Percentiles rank a stretch among this genome's conserved stretches.
phyloP scores from a whole-genome alignment of 2,113 vertebrate genomes.

The Pungitius pungitius region DNA sequence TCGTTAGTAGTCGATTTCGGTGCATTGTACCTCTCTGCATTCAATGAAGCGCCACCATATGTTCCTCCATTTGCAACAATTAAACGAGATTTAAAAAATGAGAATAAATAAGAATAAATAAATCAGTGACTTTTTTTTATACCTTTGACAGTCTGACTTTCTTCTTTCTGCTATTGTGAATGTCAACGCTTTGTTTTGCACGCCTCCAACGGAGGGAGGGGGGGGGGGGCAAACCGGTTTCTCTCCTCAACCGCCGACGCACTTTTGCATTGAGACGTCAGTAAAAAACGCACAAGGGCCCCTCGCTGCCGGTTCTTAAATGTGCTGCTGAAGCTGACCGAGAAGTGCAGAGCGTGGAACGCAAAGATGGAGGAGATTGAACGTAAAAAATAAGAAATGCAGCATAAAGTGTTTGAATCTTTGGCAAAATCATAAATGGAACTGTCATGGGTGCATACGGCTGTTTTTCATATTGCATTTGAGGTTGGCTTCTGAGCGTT shows the following conservation, averaged over 20 bases:
- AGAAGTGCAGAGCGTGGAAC: constrained; percentile 3
- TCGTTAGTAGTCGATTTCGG: constrained; percentile 14
- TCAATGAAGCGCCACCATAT: constrained; percentile 45
- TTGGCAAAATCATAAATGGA: constrained; percentile 75
- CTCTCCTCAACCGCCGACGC: too few species aligned
- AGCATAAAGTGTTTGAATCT: constrained; percentile 65
- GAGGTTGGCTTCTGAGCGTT: constrained; percentile 43
- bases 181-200: too few species aligned
- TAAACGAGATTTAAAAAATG: constrained; percentile 29
- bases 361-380: constrained; percentile 15
- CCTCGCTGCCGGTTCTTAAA: constrained; percentile 8
- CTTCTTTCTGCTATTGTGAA: too few species aligned
- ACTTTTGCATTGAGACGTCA: constrained; percentile 13
- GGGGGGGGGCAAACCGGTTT: too few species aligned
- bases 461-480: constrained; percentile 72
- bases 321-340: constrained; percentile 8
- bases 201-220: too few species aligned
- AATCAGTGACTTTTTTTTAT: constrained; percentile 36
- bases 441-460: constrained; percentile 62
- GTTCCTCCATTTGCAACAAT: constrained; percentile 45
- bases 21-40: constrained; percentile 56
- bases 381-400: constrained; percentile 45
- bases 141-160: constrained; percentile 53
- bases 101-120: constrained; percentile 79
- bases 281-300: constrained; percentile 11